Base-by-base conservation (phyloP, 1,140 invertebrate genomes). In the Drosophila lowei region DNA sequence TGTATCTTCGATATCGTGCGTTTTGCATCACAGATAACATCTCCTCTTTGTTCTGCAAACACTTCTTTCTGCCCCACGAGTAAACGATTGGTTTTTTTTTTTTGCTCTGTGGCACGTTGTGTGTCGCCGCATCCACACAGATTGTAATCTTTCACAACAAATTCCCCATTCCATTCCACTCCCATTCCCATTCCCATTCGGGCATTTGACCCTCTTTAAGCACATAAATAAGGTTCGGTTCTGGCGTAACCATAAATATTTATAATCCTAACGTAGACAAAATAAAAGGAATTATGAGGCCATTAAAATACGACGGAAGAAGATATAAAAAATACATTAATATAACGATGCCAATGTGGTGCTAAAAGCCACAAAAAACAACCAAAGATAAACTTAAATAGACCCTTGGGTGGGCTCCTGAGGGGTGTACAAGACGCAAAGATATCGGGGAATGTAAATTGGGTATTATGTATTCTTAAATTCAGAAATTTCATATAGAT, bases 281-380 rank as follows among this genome's bases (percentile, higher is more conserved):
- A 71, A 84, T 61, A 76, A 64, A 76, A 47, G 44, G 58, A 61
- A 70, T 60, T 86, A 72, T 64, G 64, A 53, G 77, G 54, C 72
- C 55, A 85, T 84, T 80, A 80, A 86, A 77, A 46, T 18, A 34
- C 15, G 42, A 16, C 11, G 38, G 41, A 15, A 18, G 42, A 70
- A 49, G 61, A 62, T 84, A 79, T 65, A 66, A 56, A 65, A 72
- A 54, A 52, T 55, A 67, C 75, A 79, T 83, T 48, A 75, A 75
- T 56, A 57, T 62, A 48, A 63, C 46, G 58, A 73, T 63, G 57
- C 16, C 66, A 66, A 63, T 70, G 53, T 58, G n/a, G 49, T 53
- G 52, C 30, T 41, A 53, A 68, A 63, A 46, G 28, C 18, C 18
- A 34, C 3, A 3, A 9, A 52, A 47, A 70, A 18, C 1, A 18